phyloP scores from a whole-genome alignment of 2,113 vertebrate species.

The Cyprinus carpio region DNA sequence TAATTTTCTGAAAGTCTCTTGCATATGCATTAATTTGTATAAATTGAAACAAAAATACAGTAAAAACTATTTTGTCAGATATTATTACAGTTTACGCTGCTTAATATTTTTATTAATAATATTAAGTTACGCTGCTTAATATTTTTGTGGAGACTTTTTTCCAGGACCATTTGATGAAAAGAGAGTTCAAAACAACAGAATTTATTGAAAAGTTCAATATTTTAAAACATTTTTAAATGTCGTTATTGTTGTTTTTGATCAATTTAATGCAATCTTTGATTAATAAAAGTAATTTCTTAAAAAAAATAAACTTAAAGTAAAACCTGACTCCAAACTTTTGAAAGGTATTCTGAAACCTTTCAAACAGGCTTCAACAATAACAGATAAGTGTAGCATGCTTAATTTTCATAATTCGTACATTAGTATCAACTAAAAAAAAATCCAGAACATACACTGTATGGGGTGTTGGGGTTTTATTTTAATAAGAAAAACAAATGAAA shows the following conservation, averaged over 20 bases:
- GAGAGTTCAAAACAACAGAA: neutral
- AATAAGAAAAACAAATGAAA: conserved; percentile 30
- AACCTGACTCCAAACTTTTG: neutral
- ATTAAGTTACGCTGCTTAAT: neutral
- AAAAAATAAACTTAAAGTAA: neutral
- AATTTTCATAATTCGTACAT: neutral
- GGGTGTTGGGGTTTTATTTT: conserved; percentile 25
- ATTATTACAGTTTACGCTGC: neutral
- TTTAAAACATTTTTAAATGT: neutral
- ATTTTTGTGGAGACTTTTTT: neutral
- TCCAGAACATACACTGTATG: neutral
- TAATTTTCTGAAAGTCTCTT: neutral
- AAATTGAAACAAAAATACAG: neutral
- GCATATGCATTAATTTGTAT: neutral
- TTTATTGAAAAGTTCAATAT: too few species aligned
- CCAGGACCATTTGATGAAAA: neutral
- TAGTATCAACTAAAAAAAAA: neutral
- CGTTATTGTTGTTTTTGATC: neutral
- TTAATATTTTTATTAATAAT: too few species aligned
- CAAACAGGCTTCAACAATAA: too few species aligned
- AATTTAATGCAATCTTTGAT: neutral
- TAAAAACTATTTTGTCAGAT: neutral
- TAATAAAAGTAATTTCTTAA: neutral
- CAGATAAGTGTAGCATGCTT: neutral
- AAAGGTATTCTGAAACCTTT: neutral